phyloP scores from a whole-genome alignment of 2,797 vertebrate species.

The Helarctos malayanus region DNA sequence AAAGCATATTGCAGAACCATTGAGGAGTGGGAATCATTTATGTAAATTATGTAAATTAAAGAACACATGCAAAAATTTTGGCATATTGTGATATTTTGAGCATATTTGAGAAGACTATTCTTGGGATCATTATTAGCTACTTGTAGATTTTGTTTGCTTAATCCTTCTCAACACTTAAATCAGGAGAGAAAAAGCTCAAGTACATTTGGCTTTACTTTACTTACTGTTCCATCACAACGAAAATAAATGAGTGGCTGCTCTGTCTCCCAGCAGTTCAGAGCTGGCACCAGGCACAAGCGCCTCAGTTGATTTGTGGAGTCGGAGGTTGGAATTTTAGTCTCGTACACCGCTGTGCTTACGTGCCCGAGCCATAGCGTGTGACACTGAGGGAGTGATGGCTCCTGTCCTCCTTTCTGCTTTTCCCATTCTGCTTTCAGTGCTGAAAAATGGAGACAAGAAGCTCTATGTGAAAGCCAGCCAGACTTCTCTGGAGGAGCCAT shows the following conservation, averaged over 20 bases:
- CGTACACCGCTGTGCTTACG: not conserved
- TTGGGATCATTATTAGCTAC: not conserved
- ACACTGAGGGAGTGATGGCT: not conserved
- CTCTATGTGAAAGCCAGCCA: not conserved
- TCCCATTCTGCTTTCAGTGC: not conserved
- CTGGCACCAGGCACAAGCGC: not conserved
- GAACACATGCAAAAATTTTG: not conserved
- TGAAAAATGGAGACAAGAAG: not conserved
- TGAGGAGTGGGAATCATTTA: not conserved
- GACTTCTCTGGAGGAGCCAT: not conserved
- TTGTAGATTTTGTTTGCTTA: slow-evolving; percentile 14
- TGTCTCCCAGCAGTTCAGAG: not conserved
- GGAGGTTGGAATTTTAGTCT: not conserved
- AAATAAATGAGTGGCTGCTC: slow-evolving; percentile 34
- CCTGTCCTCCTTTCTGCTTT: not conserved
- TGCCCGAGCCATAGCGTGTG: not conserved
- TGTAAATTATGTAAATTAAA: not conserved
- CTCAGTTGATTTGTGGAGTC: not conserved
- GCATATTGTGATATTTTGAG: slow-evolving; percentile 56
- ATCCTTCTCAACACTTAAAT: slow-evolving; percentile 12
- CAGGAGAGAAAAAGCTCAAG: slow-evolving; percentile 34
- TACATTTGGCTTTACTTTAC: not conserved
- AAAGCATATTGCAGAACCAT: not conserved
- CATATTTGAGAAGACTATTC: slow-evolving; percentile 5
- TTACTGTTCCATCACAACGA: not conserved